These are phyloP conservation scores for Brachionus paranguensis DNA, from an alignment of 1,140 invertebrate genomes.

Conservation along the genomic window DNA sequence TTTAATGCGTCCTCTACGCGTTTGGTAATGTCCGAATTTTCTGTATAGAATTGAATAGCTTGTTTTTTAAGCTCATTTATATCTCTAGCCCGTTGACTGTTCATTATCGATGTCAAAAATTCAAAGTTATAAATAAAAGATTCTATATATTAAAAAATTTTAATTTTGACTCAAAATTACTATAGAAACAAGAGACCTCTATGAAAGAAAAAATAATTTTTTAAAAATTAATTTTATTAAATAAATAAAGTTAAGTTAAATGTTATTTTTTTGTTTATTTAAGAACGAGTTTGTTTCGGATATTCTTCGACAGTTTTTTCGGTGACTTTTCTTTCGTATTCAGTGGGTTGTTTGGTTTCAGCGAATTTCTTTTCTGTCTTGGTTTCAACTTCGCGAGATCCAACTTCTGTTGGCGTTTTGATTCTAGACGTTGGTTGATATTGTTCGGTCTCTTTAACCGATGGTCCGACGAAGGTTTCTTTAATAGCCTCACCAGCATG, in stretches of 20 bases:
- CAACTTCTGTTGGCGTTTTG: not conserved
- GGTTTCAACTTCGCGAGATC: not conserved
- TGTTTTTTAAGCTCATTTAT: conserved; percentile 45
- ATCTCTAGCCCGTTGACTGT: conserved; percentile 27
- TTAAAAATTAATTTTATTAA: not conserved
- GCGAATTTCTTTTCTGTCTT: not conserved
- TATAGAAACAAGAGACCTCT: not conserved
- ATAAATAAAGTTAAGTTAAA: not conserved
- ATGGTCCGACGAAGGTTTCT: not conserved
- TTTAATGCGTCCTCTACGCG: conserved; percentile 54
- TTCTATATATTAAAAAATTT: not conserved
- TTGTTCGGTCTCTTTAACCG: not conserved
- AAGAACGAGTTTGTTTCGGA: conserved; percentile 15
- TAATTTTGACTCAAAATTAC: not conserved
- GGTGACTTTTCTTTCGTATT: not conserved
- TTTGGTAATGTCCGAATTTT: conserved; percentile 51
- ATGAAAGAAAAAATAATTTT: not conserved
- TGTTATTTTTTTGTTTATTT: not conserved
- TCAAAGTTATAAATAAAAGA: not conserved
- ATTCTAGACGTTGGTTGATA: conserved; percentile 1
- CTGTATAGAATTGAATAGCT: conserved; percentile 50
- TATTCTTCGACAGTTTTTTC: conserved; percentile 2
- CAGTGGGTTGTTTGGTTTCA: not conserved
- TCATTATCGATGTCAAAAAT: not conserved
- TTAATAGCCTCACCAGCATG: conserved; percentile 15